A percentile compares a stretch with the other conserved stretches of the same genome.
phyloP scores from a whole-genome alignment of 2,113 vertebrate species.

The Pollachius pollachius region DNA sequence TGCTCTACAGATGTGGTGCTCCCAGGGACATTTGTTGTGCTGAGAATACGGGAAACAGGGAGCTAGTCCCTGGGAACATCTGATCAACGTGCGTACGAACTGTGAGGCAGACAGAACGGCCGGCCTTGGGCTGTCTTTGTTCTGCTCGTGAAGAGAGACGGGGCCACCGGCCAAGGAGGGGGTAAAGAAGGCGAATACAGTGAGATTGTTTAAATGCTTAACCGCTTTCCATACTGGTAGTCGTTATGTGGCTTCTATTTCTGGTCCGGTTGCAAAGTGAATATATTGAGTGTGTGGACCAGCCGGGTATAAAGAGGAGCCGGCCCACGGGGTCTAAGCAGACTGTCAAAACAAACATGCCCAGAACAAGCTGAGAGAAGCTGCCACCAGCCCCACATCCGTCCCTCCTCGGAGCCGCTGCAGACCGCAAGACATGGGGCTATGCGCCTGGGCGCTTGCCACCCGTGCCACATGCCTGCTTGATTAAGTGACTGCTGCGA shows the following conservation, averaged over 20 bases:
- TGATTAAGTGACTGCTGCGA: slow-evolving; percentile 58
- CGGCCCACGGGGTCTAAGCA: slow-evolving; percentile 58
- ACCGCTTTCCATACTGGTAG: slow-evolving; percentile 55
- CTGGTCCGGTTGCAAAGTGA: slow-evolving; percentile 56
- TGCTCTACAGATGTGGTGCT: slow-evolving; percentile 67
- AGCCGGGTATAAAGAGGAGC: slow-evolving; percentile 35
- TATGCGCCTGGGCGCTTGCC: slow-evolving; percentile 55
- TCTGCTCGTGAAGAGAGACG: slow-evolving; percentile 40
- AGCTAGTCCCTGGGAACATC: slow-evolving; percentile 53
- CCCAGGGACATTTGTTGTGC: slow-evolving; percentile 60
- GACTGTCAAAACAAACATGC: slow-evolving; percentile 74
- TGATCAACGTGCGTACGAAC: slow-evolving; percentile 56
- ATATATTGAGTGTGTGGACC: slow-evolving; percentile 59
- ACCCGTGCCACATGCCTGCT: slow-evolving; percentile 62
- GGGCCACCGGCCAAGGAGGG: slow-evolving; percentile 26
- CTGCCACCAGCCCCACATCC: slow-evolving; percentile 67
- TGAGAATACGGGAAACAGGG: slow-evolving; percentile 46
- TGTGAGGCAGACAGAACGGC: slow-evolving; percentile 25
- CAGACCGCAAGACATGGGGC: slow-evolving; percentile 63
- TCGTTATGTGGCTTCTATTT: slow-evolving; percentile 60
- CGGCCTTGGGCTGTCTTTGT: slow-evolving; percentile 25
- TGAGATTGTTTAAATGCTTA: slow-evolving; percentile 24
- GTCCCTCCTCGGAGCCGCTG: slow-evolving; percentile 59
- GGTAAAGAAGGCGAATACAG: neutral
- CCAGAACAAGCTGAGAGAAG: slow-evolving; percentile 63